A percentile compares a stretch with the other conserved stretches of the same genome.
These are phyloP conservation scores for Serranus cabrilla DNA, from an alignment of 2,797 vertebrate species.

Conservation along the genomic window DNA sequence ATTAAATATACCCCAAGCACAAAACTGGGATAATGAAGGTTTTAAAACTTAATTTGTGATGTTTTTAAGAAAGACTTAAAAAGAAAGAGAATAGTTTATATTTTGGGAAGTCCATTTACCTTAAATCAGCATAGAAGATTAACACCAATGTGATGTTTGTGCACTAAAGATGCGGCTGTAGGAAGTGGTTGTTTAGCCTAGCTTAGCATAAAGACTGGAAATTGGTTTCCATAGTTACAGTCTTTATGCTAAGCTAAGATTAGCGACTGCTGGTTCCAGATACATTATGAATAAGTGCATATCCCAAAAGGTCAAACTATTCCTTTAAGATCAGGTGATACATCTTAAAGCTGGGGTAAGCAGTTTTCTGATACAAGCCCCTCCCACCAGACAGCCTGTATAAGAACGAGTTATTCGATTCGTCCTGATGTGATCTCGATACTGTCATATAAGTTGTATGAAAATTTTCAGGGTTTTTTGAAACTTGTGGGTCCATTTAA, in stretches of 20 bases:
- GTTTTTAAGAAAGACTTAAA: background rate
- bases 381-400: too few relatives aligned
- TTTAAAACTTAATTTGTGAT: background rate
- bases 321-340: background rate
- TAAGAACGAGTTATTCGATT: too few relatives aligned
- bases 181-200: background rate
- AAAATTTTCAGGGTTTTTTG: too few relatives aligned
- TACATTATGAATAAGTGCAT: background rate
- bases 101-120: too few relatives aligned
- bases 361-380: too few relatives aligned
- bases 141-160: background rate
- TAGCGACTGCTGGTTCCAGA: background rate
- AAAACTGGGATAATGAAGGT: background rate
- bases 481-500: too few relatives aligned
- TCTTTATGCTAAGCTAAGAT: background rate
- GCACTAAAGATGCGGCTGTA: background rate
- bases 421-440: too few relatives aligned
- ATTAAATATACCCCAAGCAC: background rate
- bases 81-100: background rate
- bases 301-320: constrained; percentile 3
- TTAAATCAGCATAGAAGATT: background rate
- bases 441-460: too few relatives aligned
- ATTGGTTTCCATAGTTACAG: background rate
- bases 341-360: background rate
- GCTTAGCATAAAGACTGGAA: constrained; percentile 3